Evolutionary conservation across 2,797 vertebrate species (phyloP).

Genomic region (Leptodactylus fallax): DNA sequence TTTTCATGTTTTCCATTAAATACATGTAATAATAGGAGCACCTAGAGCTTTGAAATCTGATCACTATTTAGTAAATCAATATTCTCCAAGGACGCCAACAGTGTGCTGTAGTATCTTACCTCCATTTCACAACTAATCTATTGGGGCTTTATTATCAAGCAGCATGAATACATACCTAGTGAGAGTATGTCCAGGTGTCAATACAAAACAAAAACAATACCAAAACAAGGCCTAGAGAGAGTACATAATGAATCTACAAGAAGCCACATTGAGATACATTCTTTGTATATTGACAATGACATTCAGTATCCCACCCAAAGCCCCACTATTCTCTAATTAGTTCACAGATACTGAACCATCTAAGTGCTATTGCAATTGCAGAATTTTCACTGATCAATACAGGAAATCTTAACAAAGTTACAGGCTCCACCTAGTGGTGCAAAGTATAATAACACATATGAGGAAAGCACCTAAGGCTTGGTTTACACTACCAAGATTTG

Average conservation of each 20-base stretch:
- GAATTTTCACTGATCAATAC: not conserved
- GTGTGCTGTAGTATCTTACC: constrained; percentile 9
- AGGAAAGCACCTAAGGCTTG: not conserved
- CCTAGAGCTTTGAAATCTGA: constrained; percentile 48
- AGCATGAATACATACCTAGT: constrained; percentile 51
- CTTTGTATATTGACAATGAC: constrained; percentile 18
- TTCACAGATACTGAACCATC: not conserved
- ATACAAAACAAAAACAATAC: constrained; percentile 60
- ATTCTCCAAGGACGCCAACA: constrained; percentile 37
- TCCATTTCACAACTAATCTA: constrained; percentile 51
- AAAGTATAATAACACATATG: not conserved
- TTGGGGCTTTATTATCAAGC: constrained; percentile 58
- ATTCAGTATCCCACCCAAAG: constrained; percentile 19
- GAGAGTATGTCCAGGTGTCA: constrained; percentile 56
- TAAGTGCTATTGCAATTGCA: not conserved
- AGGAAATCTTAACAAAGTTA: not conserved
- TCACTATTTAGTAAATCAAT: constrained; percentile 51
- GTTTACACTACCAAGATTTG: not conserved
- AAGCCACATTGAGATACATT: constrained; percentile 42
- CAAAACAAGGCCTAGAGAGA: constrained; percentile 55
- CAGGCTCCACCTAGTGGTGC: constrained; percentile 27
- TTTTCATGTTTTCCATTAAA: constrained; percentile 24
- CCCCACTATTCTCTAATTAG: constrained; percentile 6
- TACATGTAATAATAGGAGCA: constrained; percentile 29
- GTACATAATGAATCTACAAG: constrained; percentile 55